Conservation (phyloP, 2,113 vertebrate genomes). For the Pachycephala philippinensis region DNA sequence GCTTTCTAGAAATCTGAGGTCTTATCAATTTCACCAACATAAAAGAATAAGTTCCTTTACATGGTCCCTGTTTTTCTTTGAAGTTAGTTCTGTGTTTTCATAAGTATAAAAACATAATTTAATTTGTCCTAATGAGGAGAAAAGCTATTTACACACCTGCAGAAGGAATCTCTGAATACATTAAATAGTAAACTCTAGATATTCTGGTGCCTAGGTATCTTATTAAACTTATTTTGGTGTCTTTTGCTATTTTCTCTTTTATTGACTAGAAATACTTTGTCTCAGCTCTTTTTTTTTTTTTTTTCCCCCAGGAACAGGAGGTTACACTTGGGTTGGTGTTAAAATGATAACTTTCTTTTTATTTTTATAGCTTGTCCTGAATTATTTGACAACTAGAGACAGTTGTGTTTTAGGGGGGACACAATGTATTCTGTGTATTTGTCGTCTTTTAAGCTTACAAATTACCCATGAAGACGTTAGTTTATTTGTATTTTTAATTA, state of each 20-base stretch:
- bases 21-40: background rate
- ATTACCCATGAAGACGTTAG: background rate
- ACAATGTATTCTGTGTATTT: background rate
- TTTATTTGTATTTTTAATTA: background rate
- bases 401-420: background rate
- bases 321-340: background rate
- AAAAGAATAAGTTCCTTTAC: background rate
- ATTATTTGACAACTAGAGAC: background rate
- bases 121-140: background rate
- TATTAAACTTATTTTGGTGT: background rate
- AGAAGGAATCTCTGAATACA: background rate
- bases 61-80: background rate
- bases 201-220: background rate
- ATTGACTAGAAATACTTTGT: background rate
- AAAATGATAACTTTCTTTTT: background rate
- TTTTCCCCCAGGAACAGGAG: background rate
- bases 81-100: background rate
- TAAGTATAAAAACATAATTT: background rate
- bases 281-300: background rate
- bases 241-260: background rate
- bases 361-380: background rate
- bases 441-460: background rate
- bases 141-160: background rate
- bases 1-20: background rate
- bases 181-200: background rate